These are phyloP conservation scores for Mus pahari DNA, from an alignment of 2,113 vertebrate genomes.

Conservation along the genomic window DNA sequence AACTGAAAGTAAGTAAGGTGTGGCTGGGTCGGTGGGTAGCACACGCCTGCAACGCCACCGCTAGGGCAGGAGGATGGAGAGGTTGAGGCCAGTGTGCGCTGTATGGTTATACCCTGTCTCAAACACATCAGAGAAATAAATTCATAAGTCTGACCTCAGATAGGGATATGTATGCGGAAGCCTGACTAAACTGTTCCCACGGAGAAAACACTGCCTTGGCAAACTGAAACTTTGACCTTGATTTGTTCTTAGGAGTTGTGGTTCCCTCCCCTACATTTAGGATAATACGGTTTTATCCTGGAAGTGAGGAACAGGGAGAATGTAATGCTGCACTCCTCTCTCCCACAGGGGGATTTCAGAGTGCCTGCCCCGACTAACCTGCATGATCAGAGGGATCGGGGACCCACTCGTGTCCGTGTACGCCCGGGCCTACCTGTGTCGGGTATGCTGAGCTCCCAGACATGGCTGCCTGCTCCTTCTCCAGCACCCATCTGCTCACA, in stretches of 20 bases:
- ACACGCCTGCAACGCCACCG: background rate
- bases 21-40: background rate
- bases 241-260: background rate
- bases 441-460: constrained; percentile 86
- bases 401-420: constrained; percentile 98
- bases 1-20: background rate
- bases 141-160: background rate
- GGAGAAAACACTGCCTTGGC: background rate
- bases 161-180: background rate
- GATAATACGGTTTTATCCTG: background rate
- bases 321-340: constrained; percentile 39
- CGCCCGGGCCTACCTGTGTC: constrained; percentile 96
- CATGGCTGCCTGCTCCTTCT: background rate
- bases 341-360: constrained; percentile 93
- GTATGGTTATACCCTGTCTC: background rate
- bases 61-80: background rate
- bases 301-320: background rate
- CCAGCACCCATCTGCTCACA: background rate
- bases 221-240: background rate
- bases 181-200: too few species aligned
- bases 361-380: constrained; percentile 93
- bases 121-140: background rate
- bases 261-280: background rate
- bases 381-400: constrained; percentile 96
- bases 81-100: background rate